Base-by-base conservation (phyloP, 1,140 invertebrate genomes). In the Drosophila ironensis region DNA sequence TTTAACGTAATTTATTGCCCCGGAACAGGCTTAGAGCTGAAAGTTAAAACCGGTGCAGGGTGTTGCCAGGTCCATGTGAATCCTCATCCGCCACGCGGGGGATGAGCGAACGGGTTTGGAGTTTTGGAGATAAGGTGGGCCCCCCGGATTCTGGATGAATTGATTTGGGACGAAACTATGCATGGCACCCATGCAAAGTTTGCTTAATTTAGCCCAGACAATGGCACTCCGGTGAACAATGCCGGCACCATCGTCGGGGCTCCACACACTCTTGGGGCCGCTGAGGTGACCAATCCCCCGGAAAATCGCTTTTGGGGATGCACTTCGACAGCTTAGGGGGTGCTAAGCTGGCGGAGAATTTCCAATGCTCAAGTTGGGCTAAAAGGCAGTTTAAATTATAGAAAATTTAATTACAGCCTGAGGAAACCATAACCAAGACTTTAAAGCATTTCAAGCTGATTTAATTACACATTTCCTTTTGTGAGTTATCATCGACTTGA, bases 1-100 rank as follows among this genome's bases (percentile, higher is more conserved):
- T 82, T 82, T 82, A 82, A 78, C 54, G 78, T 82, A 71, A 82
- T 82, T 82, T 82, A 82, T 82, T 82, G 78, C 78, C 52, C 47
- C 28, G 44, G 70, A n/a, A n/a, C 2, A 4, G 28, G 69, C 54
- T 37, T 25, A 51, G 6, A 71, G 73, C 66, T 73, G 78, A 82
- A 82, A 78, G 78, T 82, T 82, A 71, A 82, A 72, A 54, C 69
- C 73, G 37, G 16, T 51, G 52, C 35, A 33, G 44, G 42, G 24
- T 53, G 46, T 24, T 45, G 12, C 54, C 1, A 37, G 33, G 33
- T 17, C 33, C 16, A 53, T 20, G 46, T 46, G 37, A 68, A 68
- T 72, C 73, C 67, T 46, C 47, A n/a, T n/a, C n/a, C n/a, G n/a
- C 40, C 71, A 24, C 25, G 6, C 5, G 12, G 5, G 35, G 14